Base-by-base conservation (phyloP, 2,113 vertebrate species). In the Prolemur simus region DNA sequence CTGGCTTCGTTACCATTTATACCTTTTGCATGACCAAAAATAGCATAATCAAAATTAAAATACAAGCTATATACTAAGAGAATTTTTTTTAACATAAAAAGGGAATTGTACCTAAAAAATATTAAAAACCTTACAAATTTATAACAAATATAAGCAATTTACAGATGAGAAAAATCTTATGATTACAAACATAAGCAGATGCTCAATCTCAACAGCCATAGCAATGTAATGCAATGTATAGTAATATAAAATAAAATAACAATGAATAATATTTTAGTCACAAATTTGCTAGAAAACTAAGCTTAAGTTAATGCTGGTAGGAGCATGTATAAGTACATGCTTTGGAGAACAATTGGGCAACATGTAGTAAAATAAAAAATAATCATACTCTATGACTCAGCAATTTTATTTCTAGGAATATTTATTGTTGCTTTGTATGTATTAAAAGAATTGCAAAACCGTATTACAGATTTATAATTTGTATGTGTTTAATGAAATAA, bases 341-440 rank as follows among this genome's bases (percentile, higher is more conserved):
- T 14, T 39, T 73, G 56, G 39, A 84, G 23, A 60, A 39, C 54
- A 39, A 3, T 18, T n/a, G 12, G 10, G 21, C 60, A 34, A 27
- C 0, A 4, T 0, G 2, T 3, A 20, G 23, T 25, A 15, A 56
- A 64, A 18, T 39, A 13, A 60, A 80, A 12, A 32, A 3, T 15
- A 13, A 6, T 42, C 3, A 0, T 8, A 47, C 29, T 23, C n/a
- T 32, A 23, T 17, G 7, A 73, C 1, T 0, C 2, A 56, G 32
- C 5, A 47, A 32, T 56, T 78, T 47, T 76, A 15, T 29, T 71
- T 77, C 29, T 63, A 42, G 20, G 5, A 47, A 42, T 66, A 9
- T 68, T 6, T 0, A 1, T 14, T 14, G 3, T 54, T 52, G n/a
- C 8, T 32, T 5, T 20, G 8, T 45, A 47, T 21, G 37, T 42